phyloP scores from a whole-genome alignment of 2,797 vertebrate genomes.

The Limnodromus scolopaceus region DNA sequence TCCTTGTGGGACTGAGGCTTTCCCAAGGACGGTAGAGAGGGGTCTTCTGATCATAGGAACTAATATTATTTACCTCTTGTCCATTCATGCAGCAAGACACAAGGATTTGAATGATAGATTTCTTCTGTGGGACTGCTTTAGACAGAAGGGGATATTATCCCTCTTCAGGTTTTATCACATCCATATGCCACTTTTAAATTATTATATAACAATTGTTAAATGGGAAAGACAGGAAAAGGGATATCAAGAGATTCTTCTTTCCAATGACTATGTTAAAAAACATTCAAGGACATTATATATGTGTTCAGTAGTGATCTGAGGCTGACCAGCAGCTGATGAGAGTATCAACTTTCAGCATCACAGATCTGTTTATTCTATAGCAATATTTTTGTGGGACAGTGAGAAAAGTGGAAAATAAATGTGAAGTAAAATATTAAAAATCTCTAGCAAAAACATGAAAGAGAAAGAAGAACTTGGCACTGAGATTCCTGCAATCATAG shows the following conservation, averaged over 20 bases:
- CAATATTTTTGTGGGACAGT: background rate
- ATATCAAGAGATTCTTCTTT: background rate
- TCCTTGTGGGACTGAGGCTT: background rate
- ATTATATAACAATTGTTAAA: background rate
- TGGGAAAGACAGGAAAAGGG: background rate
- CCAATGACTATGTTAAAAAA: background rate
- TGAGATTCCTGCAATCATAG: background rate
- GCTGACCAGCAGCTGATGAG: background rate
- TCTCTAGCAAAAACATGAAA: constrained; percentile 11
- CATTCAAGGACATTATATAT: background rate
- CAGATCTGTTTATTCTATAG: background rate
- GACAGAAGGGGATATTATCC: background rate
- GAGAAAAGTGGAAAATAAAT: background rate
- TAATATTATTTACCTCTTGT: background rate
- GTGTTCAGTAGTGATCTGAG: background rate
- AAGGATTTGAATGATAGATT: background rate
- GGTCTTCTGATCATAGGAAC: background rate
- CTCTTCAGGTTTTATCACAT: background rate
- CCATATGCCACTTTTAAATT: background rate
- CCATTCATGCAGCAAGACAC: background rate
- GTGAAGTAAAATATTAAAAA: constrained; percentile 11
- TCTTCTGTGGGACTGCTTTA: background rate
- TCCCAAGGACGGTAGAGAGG: background rate
- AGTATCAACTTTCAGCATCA: background rate
- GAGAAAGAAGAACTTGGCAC: background rate